phyloP scores from a whole-genome alignment of 2,888 invertebrate species.

The Sycophila texana region DNA sequence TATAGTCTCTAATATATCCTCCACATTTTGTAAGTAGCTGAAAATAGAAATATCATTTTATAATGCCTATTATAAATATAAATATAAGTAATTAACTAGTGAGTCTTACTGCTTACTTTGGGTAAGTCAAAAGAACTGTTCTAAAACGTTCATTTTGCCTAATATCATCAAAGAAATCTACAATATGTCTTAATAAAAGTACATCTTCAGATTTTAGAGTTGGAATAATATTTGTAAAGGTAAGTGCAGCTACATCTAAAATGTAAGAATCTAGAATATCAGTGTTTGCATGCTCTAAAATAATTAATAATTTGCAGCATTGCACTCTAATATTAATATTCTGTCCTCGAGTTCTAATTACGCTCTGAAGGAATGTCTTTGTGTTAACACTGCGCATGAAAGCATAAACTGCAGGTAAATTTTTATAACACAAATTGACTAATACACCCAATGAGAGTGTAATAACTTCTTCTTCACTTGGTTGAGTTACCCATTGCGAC shows the following conservation, averaged over 20 bases:
- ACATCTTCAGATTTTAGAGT: conserved; percentile 76
- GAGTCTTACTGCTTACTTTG: conserved; percentile 62
- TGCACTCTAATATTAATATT: conserved; percentile 76
- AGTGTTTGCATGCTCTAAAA: conserved; percentile 77
- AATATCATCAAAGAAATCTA: conserved; percentile 78
- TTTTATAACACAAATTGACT: conserved; percentile 88
- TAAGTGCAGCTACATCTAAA: conserved; percentile 76
- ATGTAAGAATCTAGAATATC: conserved; percentile 77
- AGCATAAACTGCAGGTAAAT: conserved; percentile 84
- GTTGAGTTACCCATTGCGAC: conserved; percentile 81
- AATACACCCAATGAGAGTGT: conserved; percentile 82
- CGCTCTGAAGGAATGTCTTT: conserved; percentile 81
- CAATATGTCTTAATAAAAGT: conserved; percentile 76
- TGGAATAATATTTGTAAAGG: conserved; percentile 76
- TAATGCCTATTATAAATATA: conserved; percentile 2
- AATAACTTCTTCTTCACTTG: conserved; percentile 76
- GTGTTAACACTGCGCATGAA: conserved; percentile 84
- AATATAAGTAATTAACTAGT: neutral
- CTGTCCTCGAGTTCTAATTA: conserved; percentile 78
- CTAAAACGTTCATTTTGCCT: conserved; percentile 71
- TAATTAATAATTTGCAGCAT: conserved; percentile 78
- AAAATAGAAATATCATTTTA: conserved; percentile 9
- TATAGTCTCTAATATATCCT: conserved; percentile 72
- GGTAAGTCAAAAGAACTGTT: conserved; percentile 68
- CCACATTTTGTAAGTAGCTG: conserved; percentile 73